Base-by-base conservation (phyloP, 2,888 invertebrate genomes). In the Leucoptera coffeella region DNA sequence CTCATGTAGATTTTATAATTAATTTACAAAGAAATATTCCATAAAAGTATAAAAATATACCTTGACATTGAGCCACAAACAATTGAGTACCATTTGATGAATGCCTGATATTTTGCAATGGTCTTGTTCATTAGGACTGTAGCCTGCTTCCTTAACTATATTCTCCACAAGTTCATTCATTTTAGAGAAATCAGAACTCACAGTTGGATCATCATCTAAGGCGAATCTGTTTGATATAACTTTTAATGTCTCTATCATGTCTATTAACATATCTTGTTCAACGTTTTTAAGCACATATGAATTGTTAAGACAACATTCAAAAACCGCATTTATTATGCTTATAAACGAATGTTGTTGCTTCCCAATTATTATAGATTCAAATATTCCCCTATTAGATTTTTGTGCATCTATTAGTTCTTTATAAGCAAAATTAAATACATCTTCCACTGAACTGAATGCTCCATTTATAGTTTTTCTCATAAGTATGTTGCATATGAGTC, bases 31-130 rank as follows among this genome's bases (percentile, higher is more conserved):
- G n/a, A n/a, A n/a, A n/a, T n/a, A n/a, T n/a, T n/a, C n/a, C n/a
- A 17, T 9, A 17, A 17, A 17, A 17, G 6, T 17, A 6, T 17
- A 6, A 7, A 17, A 7, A 31, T 32, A 34, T 59, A 82, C 85
- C 75, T 85, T 86, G 9, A 87, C 67, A 38, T 82, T 85, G 36
- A 84, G 69, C 87, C 87, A 88, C 41, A 86, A 77, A 41, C 82
- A 82, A 39, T 83, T 79, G 8, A 85, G 56, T 29, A 87, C 64
- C 35, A 80, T 73, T 56, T 85, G 82, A 40, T 83, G 75, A 22
- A 78, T 65, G 8, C 74, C 73, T 11, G 77, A 74, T 38, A 78
- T 59, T 45, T 52, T 59, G 11, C 56, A 56, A 17, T 56, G 45
- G 38, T 73, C 61, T 26, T 41, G 42, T 26, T 49, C 41, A 38